Base-by-base conservation (phyloP, 2,888 invertebrate species). In the Pyralis farinalis region DNA sequence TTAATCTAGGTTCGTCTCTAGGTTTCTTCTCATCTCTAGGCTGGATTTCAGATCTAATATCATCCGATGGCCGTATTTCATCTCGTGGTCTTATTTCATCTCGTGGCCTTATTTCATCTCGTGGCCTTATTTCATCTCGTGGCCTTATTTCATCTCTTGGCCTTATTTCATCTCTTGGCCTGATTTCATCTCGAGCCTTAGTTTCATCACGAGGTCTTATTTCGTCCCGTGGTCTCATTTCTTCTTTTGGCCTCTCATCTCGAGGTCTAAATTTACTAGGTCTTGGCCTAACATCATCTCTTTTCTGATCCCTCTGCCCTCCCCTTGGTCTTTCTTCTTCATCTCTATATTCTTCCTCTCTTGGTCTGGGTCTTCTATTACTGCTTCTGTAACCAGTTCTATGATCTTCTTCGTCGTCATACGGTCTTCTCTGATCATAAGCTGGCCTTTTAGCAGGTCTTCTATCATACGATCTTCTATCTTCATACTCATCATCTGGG, bases 381-480 rank as follows among this genome's bases (percentile, higher is more conserved):
- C 70, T 60, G 9, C 56, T 62, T 43, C 78, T 75, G 27, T 59
- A 59, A 3, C 56, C 63, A 2, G 76, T 76, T 51, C 75, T 67
- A 41, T 69, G 59, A 1, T 80, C 74, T 6, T 77, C 81, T 6
- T 83, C 84, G 1, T 85, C 83, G 1, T 80, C 81, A 36, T 82
- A 78, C 1, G 78, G 72, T 48, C 78, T 69, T 53, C 70, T 59
- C 34, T 62, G 55, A 3, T 69, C 66, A 37, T 60, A 48, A 8
- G 57, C 47, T 4, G 71, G 72, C 51, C 85, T 67, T 50, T 84
- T 84, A 0, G 51, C 66, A 31, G 81, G 70, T 55, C 84, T 73
- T 55, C 86, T 79, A 7, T 83, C 80, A 43, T 79, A 80, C 0
- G 73, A 63, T 58, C 87, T 69, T 42, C 82, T 70, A 0, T 82